Evolutionary conservation across 2,113 vertebrate genomes (phyloP).

Genomic region (Eudorcas thomsonii): DNA sequence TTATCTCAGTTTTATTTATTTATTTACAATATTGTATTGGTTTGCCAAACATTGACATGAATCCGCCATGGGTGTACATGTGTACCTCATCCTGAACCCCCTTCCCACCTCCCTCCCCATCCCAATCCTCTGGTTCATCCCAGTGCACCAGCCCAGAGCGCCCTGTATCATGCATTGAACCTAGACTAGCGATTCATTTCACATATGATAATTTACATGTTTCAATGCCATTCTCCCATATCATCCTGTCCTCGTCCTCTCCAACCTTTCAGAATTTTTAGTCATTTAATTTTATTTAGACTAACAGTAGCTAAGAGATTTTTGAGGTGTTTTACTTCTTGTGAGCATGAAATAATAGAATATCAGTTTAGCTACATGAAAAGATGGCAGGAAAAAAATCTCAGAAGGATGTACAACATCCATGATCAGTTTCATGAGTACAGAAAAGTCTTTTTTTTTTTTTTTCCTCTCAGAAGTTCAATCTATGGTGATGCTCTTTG

Average conservation of each 20-base stretch:
- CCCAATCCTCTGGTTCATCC: no score
- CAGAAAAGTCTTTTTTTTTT: neutral
- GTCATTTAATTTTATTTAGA: neutral
- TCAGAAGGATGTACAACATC: neutral
- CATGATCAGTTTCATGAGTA: neutral
- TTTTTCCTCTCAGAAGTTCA: neutral
- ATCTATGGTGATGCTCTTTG: neutral
- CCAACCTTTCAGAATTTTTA: neutral
- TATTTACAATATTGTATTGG: no score
- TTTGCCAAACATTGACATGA: no score
- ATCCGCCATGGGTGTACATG: no score
- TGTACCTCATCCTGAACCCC: no score
- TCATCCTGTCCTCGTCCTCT: no score
- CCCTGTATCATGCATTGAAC: no score
- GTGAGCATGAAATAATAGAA: neutral
- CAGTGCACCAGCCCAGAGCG: rapidly evolving
- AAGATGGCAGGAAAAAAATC: neutral
- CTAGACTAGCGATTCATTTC: rapidly evolving
- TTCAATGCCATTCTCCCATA: no score
- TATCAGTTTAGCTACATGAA: neutral
- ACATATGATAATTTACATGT: no score
- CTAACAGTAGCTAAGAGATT: neutral
- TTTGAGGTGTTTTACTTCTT: neutral
- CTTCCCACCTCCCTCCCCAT: no score
- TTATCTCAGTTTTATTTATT: no score